Base-by-base conservation (phyloP, 2,888 invertebrate species). In the Argynnis bischoffii region DNA sequence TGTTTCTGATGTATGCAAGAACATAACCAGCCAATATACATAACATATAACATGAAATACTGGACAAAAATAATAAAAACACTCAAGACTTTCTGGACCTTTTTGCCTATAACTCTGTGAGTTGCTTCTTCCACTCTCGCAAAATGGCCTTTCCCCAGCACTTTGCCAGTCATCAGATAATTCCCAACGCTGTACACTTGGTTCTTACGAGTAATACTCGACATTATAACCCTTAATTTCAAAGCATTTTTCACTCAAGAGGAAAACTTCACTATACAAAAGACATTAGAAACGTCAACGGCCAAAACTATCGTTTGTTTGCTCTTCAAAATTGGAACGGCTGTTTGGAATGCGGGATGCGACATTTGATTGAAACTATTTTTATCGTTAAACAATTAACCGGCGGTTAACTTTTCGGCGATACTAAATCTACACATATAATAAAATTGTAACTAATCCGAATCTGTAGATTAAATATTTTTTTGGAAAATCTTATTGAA, bases 111-210 rank as follows among this genome's bases (percentile, higher is more conserved):
- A 66, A 95, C 84, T 72, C 93, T 93, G 83, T 96, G 96, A 47
- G 94, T 93, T 15, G 96, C 96, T 82, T 96, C 95, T 81, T 96
- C 95, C 57, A 96, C 96, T 76, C 94, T 93, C 26, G 96, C 96
- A 83, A 96, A 96, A 86, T 95, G 96, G 71, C 96, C 96, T 85
- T 95, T 96, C 55, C 96, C 96, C 67, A 96, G 90, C 68, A 94
- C 90, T 77, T 93, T 94, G 69, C 95, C 95, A 67, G 95, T 95
- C 94, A 96, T 94, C 78, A 94, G 90, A 87, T 96, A 96, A 81
- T 95, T 95, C 67, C 96, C 96, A 76, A 96, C 93, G 86, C 90
- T 93, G 80, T 93, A 90, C 74, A 94, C 88, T 85, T 93, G 90
- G 69, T 82, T 83, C 75, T 85, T 87, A 72, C 88, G 80, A 56